Evolutionary conservation across 53 echinoderm and acorn worm species (phyloP).

Genomic region (Arbacia lixula): DNA sequence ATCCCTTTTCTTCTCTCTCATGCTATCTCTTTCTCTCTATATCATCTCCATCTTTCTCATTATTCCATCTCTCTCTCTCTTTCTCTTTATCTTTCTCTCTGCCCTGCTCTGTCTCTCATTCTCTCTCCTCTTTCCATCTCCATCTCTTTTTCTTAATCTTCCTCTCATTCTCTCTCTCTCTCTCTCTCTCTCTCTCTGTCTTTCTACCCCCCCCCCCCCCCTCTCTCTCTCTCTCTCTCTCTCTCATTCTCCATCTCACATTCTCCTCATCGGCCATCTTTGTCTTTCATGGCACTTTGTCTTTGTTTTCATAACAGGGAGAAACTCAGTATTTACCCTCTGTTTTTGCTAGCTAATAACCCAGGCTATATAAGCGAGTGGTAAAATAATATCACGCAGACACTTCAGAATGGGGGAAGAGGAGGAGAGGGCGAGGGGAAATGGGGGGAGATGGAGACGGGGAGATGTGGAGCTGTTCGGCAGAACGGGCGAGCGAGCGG

Average conservation of each 20-base stretch:
- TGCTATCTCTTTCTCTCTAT: not conserved
- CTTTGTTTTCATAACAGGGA: constrained; percentile 52
- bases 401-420: constrained; percentile 7
- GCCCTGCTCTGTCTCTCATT: not conserved
- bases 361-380: constrained; percentile 36
- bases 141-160: too few relatives aligned
- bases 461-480: too few relatives aligned
- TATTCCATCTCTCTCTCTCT: constrained; percentile 8
- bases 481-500: too few relatives aligned
- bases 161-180: not conserved
- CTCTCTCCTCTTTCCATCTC: not conserved
- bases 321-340: constrained; percentile 44
- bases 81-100: not conserved
- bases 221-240: not conserved
- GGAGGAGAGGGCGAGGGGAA: not conserved
- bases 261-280: not conserved
- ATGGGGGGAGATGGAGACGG: too few relatives aligned
- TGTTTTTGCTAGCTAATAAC: constrained; percentile 46
- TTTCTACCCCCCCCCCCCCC: not conserved
- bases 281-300: constrained; percentile 18
- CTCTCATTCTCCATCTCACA: not conserved
- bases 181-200: not conserved
- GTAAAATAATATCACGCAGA: constrained; percentile 41
- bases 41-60: not conserved
- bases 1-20: not conserved